Evolutionary conservation across 2,888 invertebrate species (phyloP), one percentile per base, ranked within the genome.

Genomic region (Orthonychiurus folsomi): DNA sequence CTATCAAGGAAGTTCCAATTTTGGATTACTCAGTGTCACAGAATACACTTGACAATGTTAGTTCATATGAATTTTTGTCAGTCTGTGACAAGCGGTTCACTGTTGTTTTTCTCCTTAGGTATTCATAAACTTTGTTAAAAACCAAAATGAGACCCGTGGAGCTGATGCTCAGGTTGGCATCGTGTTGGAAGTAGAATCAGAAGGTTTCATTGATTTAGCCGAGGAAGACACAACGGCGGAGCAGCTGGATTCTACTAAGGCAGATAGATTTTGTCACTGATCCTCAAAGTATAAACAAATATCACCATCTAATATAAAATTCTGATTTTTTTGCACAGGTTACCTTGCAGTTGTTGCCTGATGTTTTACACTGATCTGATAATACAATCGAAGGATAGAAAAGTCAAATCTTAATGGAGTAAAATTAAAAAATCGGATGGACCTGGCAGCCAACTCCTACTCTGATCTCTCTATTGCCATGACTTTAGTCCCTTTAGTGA

Each of bases 31-130:
- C 81, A 2, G 77, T 82, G 2, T 79, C 79, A 48, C 82, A 82
- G 73, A 82, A 81, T n/a, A 82, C 82, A 9, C 75, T 82, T 20
- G 82, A 82, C 71, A 80, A 82, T 75, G 81, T 82, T 69, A 69
- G 68, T 59, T 47, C 48, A 56, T 56, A n/a, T n/a, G n/a, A n/a
- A n/a, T n/a, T n/a, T n/a, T n/a, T n/a, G n/a, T n/a, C n/a, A n/a
- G n/a, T n/a, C n/a, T n/a, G n/a, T n/a, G n/a, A n/a, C n/a, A n/a
- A n/a, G n/a, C n/a, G n/a, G n/a, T n/a, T n/a, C n/a, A n/a, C 62
- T 60, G 1, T 60, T 63, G 24, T 23, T 23, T 28, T 58, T 24
- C 23, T 2, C 25, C 50, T 2, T 59, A 74, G 74, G 74, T 74
- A 27, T 74, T 74, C 62, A 74, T 74, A 27, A 74, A 73, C 62